Evolutionary conservation across 2,797 vertebrate genomes (phyloP).

Genomic region (Euthynnus affinis): DNA sequence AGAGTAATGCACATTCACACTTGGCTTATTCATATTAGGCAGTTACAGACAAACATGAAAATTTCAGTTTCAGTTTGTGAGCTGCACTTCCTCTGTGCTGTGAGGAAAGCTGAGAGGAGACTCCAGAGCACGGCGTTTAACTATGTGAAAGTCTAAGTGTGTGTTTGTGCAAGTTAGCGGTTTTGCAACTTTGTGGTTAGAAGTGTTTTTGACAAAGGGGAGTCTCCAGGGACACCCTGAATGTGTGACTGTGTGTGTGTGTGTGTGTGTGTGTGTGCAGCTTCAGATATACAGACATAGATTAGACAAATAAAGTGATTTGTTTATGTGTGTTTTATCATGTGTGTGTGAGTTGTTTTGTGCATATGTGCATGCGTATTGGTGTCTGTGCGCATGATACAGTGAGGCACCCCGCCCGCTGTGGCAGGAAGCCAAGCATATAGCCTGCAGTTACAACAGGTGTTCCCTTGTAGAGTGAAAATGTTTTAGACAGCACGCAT

Average conservation of each 20-base stretch:
- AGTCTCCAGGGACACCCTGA: conserved; percentile 87
- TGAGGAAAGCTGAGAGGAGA: conserved; percentile 83
- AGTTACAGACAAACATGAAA: conserved; percentile 50
- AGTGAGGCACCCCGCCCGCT: conserved; percentile 58
- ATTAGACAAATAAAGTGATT: background rate
- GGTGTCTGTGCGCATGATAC: conserved; percentile 41
- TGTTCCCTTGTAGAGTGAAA: conserved; percentile 74
- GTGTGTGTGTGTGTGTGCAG: conserved; percentile 29
- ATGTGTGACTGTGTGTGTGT: conserved; percentile 33
- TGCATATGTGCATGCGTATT: background rate
- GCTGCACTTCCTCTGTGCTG: conserved; percentile 79
- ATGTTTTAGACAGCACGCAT: conserved; percentile 24
- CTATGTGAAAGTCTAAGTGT: conserved; percentile 54
- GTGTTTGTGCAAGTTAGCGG: conserved; percentile 67
- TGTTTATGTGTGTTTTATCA: background rate
- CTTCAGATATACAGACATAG: conserved; percentile 31
- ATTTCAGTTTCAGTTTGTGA: conserved; percentile 82
- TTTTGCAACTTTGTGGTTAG: conserved; percentile 74
- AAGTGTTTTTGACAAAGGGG: conserved; percentile 77
- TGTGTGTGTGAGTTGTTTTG: background rate
- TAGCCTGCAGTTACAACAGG: conserved; percentile 80
- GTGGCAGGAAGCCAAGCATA: conserved; percentile 82
- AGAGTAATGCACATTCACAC: conserved; percentile 1
- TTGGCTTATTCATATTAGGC: conserved; percentile 1
- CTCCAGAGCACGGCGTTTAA: conserved; percentile 64